These are phyloP conservation scores for Yponomeuta cagnagella DNA, from an alignment of 2,888 invertebrate genomes.

Conservation along the genomic window DNA sequence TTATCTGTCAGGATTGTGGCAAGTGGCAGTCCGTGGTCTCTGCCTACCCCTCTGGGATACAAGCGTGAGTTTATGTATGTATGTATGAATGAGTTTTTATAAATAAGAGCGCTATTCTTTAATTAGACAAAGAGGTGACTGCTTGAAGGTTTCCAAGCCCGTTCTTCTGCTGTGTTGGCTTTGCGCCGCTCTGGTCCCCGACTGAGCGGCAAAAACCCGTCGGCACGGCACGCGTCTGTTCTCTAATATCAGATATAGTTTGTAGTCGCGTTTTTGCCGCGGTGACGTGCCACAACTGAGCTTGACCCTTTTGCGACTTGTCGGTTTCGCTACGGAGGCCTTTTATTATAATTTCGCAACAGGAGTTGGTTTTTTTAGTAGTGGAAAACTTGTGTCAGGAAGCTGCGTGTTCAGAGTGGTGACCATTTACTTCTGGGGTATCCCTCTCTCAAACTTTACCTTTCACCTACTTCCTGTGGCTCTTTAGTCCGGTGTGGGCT, in stretches of 20 bases:
- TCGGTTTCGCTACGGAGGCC: conserved; percentile 40
- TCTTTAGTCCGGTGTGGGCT: too few species aligned
- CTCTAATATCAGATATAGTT: conserved; percentile 74
- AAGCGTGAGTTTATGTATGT: too few species aligned
- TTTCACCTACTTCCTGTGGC: neutral
- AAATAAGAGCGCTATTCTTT: too few species aligned
- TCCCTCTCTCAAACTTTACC: too few species aligned
- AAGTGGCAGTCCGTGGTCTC: too few species aligned
- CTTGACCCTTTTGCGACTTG: conserved; percentile 69
- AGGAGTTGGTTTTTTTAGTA: neutral
- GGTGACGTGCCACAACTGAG: conserved; percentile 51
- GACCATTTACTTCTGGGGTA: neutral
- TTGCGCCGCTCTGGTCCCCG: conserved; percentile 16
- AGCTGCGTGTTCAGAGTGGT: neutral
- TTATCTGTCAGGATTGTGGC: too few species aligned
- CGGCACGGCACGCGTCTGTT: conserved; percentile 66
- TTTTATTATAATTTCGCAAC: conserved; percentile 19
- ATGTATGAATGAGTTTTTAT: too few species aligned
- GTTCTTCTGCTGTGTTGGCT: neutral
- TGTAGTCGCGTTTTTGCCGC: conserved; percentile 61
- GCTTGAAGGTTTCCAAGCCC: neutral
- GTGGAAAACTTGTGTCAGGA: neutral
- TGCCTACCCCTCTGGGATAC: too few species aligned
- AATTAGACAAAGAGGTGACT: neutral
- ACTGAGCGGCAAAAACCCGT: conserved; percentile 44